Conservation (phyloP, 53 echinoderm and acorn worm species). For the Stichopus horrens region DNA sequence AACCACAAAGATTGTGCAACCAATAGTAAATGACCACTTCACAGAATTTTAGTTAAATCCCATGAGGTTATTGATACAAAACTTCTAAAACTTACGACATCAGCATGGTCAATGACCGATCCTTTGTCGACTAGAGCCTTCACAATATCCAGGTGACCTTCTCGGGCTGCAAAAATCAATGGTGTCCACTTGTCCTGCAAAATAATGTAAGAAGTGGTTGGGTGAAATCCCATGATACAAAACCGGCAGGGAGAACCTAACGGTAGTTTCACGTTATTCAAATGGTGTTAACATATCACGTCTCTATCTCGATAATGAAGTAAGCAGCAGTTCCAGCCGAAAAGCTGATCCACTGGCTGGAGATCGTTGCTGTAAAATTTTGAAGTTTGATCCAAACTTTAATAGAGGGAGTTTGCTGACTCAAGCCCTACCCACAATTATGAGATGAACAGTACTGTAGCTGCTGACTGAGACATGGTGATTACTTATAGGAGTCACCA, state of each 20-base stretch:
- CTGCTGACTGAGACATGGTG: no score
- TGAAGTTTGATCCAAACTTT: no score
- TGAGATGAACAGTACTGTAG: no score
- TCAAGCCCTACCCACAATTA: no score
- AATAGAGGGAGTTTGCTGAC: no score
- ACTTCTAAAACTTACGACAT: slow-evolving; percentile 70
- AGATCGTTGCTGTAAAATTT: no score
- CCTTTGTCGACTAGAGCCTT: slow-evolving; percentile 82
- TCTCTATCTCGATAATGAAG: no score
- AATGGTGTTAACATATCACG: no score
- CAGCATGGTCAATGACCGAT: slow-evolving; percentile 90
- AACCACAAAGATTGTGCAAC: background rate
- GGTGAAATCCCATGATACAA: slow-evolving; percentile 40
- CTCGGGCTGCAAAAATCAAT: slow-evolving; percentile 88
- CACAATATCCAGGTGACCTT: slow-evolving; percentile 92
- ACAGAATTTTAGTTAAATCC: background rate
- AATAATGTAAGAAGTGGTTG: slow-evolving; percentile 27
- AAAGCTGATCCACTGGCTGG: no score
- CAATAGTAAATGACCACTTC: background rate
- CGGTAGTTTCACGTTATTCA: background rate
- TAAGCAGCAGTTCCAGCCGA: no score
- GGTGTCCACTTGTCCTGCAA: slow-evolving; percentile 98
- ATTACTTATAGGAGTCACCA: no score
- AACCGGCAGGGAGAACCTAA: background rate
- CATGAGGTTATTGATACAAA: background rate